Evolutionary conservation across 2,113 vertebrate species (phyloP), one percentile per base, ranked within the genome.

Genomic region (Trachemys scripta): DNA sequence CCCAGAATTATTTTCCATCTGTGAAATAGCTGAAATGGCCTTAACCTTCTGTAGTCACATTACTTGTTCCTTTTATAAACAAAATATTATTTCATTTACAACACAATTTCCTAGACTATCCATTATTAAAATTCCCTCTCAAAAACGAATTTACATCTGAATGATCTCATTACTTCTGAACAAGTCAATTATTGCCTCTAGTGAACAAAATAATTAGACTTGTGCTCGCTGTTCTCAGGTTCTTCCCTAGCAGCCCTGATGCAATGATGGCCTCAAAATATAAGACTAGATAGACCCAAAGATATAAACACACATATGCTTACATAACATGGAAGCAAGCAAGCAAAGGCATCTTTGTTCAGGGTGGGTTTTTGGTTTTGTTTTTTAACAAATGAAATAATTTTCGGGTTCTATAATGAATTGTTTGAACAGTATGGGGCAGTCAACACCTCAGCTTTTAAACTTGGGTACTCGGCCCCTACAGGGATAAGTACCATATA

Each of bases 91-190:
- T 95, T 95, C 95, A 95, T 93, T 95, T 80, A 91, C 91, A 93
- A 94, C 82, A 84, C 93, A 97, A 98, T 97, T 97, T 94, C 96
- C 94, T 93, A 96, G 97, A 98, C 98, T 98, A 98, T 94, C 94
- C 96, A 98, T 98, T 97, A 98, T 98, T 98, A 98, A 94, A 97
- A 97, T 97, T 93, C 93, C 72, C 93, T 90, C 86, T 96, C 95
- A 91, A 98, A 98, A 97, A 90, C n/a, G 94, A 98, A 98, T 98
- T 98, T 98, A 98, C 96, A 98, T 97, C 96, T 98, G 93, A 98
- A 98, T 98, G 97, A 98, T 95, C 92, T 98, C 98, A 97, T 97
- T 98, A 98, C 95, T 96, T 90, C 95, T 97, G 96, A 98, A 97
- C 94, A 97, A 98, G 89, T 93, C 98, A 98, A 98, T 97, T 98